Base-by-base conservation (phyloP, 2,888 invertebrate species). In the Baccha elongata region DNA sequence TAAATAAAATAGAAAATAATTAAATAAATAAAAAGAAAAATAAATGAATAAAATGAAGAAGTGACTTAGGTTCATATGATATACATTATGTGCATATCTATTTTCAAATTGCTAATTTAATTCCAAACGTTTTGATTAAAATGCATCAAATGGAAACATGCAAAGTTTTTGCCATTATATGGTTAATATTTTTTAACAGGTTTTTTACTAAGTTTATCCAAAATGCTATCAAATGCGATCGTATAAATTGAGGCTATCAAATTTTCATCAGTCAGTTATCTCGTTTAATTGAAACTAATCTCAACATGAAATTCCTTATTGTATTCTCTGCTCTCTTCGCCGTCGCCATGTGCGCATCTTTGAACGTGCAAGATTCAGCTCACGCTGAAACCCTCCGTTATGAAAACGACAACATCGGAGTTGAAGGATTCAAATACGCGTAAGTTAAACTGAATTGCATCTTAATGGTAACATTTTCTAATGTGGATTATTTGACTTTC, bases 391-490 rank as follows among this genome's bases (percentile, higher is more conserved):
- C 93, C 79, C 74, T 93, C 44, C 92, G 92, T 80, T 92, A 92
- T 84, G 92, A 90, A 21, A 91, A 91, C n/a, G 89, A 90, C 62
- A 91, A 92, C 72, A 92, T 92, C 19, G 92, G 91, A 58, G 87
- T 91, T 85, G 92, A 93, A 86, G 92, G 92, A 87, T 94, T 92
- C 87, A 89, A 91, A 68, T 94, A 93, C 86, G 90, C 89, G 94
- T 94, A 91, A 92, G 93, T 91, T 11, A 23, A 32, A 7, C 5
- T 32, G 8, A 7, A 32, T 5, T 32, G 5, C 1, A 32, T 8
- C 8, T 32, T n/a, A n/a, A n/a, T 1, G 29, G 8, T 32, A 6
- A 8, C 29, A 7, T 2, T 32, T 32, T 32, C 7, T 32, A 32
- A 32, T 1, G 29, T n/a, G n/a, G 29, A 8, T 7, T 32, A 8